Conservation (phyloP, 2,888 invertebrate species). For the Margaritifera margaritifera region DNA sequence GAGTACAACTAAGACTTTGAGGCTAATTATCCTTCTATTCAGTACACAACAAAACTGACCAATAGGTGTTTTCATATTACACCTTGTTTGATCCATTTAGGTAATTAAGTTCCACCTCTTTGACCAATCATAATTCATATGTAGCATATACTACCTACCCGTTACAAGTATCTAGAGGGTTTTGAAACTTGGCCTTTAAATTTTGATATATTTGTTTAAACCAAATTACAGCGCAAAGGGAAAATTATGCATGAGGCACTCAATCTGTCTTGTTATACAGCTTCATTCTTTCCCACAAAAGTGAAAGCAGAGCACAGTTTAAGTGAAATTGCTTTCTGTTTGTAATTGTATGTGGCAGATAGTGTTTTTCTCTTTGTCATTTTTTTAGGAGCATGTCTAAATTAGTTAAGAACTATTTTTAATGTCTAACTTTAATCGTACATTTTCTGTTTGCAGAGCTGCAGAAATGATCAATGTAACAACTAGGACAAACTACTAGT, state of each 20-base stretch:
- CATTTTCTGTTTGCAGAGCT: slow-evolving; percentile 40
- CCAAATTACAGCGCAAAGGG: background rate
- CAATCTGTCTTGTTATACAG: too few relatives aligned
- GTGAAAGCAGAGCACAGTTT: background rate
- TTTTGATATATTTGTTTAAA: too few relatives aligned
- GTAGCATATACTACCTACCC: too few relatives aligned
- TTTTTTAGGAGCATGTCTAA: background rate
- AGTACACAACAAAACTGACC: too few relatives aligned
- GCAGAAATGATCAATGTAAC: slow-evolving; percentile 54
- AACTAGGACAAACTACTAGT: slow-evolving; percentile 27
- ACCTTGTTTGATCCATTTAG: too few relatives aligned
- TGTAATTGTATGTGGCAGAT: background rate
- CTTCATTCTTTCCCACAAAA: background rate
- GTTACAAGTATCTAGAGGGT: too few relatives aligned
- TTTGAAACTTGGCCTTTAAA: too few relatives aligned
- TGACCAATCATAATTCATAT: too few relatives aligned
- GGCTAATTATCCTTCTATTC: too few relatives aligned
- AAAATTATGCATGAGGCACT: background rate
- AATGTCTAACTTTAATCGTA: slow-evolving; percentile 1
- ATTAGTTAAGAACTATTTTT: background rate
- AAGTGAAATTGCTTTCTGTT: background rate
- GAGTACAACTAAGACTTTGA: too few relatives aligned
- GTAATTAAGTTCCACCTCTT: too few relatives aligned
- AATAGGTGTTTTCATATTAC: too few relatives aligned
- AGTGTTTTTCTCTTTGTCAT: background rate